phyloP scores from a whole-genome alignment of 2,888 invertebrate species.

The Cryptus armator region DNA sequence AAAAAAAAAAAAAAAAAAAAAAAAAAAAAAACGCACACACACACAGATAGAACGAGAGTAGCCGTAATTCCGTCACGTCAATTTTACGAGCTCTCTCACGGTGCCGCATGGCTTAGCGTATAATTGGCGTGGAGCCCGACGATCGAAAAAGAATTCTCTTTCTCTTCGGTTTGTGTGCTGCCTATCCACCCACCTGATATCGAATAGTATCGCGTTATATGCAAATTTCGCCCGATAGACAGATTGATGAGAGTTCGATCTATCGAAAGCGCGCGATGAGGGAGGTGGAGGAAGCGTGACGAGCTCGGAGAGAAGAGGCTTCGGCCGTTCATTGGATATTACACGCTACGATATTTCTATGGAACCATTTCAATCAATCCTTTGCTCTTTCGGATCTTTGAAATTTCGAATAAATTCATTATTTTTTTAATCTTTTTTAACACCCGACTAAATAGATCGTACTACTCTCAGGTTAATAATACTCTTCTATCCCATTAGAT shows the following conservation, averaged over 20 bases:
- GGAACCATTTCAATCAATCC: conserved; percentile 19
- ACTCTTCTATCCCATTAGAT: background rate
- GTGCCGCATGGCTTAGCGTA: conserved; percentile 44
- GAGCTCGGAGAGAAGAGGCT: conserved; percentile 31
- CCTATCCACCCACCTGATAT: conserved; percentile 43
- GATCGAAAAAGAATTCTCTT: conserved; percentile 62
- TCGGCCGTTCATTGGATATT: conserved; percentile 35
- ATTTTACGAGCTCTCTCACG: conserved; percentile 50
- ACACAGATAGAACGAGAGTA: conserved; percentile 40
- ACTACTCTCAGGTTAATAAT: background rate
- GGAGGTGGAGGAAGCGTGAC: conserved; percentile 24
- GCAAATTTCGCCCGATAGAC: conserved; percentile 60
- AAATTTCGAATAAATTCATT: background rate
- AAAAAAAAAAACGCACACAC: conserved; percentile 3
- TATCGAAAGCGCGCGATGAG: conserved; percentile 13
- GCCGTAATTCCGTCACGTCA: conserved; percentile 63
- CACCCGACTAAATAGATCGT: background rate
- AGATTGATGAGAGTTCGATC: conserved; percentile 65
- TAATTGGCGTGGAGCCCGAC: conserved; percentile 61
- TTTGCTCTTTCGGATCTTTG: conserved; percentile 10
- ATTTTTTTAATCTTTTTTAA: background rate
- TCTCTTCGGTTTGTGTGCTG: conserved; percentile 16
- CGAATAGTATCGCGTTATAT: conserved; percentile 58
- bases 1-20: conserved; percentile 38
- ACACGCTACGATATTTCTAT: conserved; percentile 21